Base-by-base conservation (phyloP, 1,140 invertebrate genomes). In the Trachymyrmex cornetzi region DNA sequence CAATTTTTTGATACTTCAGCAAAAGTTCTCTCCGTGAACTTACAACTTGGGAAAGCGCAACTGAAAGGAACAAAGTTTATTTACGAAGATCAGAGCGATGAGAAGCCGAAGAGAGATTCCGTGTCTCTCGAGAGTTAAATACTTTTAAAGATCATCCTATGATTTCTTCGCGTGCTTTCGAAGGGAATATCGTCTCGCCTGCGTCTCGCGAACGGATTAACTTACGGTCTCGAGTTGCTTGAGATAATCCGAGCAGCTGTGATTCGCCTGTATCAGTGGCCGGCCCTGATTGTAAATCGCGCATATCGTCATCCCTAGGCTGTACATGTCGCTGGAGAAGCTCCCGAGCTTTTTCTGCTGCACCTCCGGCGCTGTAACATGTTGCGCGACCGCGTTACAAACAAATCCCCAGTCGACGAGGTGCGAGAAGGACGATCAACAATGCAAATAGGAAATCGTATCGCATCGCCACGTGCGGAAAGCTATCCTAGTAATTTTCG, bases 311-410 rank as follows among this genome's bases (percentile, higher is more conserved):
- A 99, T 97, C 22, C 99, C 99, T 80, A 99, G 94, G 0, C 98
- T 99, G 95, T 98, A 99, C 98, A 99, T 99, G 94, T 99, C 99
- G 90, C 98, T 98, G 16, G 98, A 96, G 48, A 98, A 97, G 91
- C 97, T 98, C 94, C 98, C 98, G 24, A 96, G 96, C 72, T 98
- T 98, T 75, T 97, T 97, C 14, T 97, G 96, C 94, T 99, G 99
- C 59, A 98, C 97, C 96, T 99, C 98, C 0, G 98, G 98, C 53
- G 98, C 98, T 98, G 95, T 55, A 84, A 84, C 80, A 48, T 34
- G 24, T 84, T 50, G 38, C 72, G 93, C 80, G 55, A 7, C 74
- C 55, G 71, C 50, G 63, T 80, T 75, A 59, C 61, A 82, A 80
- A 95, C n/a, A 27, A 77, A 77, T 77, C 66, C 19, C 19, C 5